Evolutionary conservation across 2,888 invertebrate species (phyloP), one percentile per base, ranked within the genome.

Genomic region (Caenorhabditis imperialis): DNA sequence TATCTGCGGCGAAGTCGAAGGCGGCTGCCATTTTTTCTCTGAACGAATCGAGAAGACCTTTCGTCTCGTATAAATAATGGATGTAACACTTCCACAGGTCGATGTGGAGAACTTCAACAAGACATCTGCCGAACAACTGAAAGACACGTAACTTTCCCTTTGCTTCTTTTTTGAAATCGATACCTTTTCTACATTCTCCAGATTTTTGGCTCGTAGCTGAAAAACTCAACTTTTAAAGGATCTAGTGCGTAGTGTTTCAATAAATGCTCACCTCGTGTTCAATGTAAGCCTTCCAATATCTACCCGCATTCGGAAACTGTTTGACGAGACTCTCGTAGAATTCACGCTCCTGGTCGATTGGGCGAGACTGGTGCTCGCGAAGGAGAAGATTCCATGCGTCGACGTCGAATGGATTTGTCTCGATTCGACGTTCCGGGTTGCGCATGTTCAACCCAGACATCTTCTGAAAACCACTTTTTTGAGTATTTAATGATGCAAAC

Each of bases 21-120:
- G 99, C 98, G 89, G 99, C 96, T 0, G 98, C 98, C 94, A 99
- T 94, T 91, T 97, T 98, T 89, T 99, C 99, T 88, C 98, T 96
- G 88, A 67, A 84, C 78, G 63, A 16, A 14, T 48, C 54, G 81
- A 96, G 91, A 85, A 94, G 93, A 54, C 95, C 93, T 89, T 96
- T 96, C 1, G 98, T 99, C 89, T 99, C 98, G 90, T 96, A 95
- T 35, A 99, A 96, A 90, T 99, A 99, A 84, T 93, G 93, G 72
- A 99, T 92, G 90, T 99, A 99, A 60, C 96, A 91, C 89, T 97
- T 94, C 99, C 99, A 99, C 78, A 99, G 91, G 89, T 99, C 99
- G 80, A 99, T 98, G 90, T 98, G 97, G 72, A 99, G 92, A 81
- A 99, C 97, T 92, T 96, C 96, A 91, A 97, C 95, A 65, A 99